Conservation (phyloP, 2,113 vertebrate species). For the Porphyrio hochstetteri region DNA sequence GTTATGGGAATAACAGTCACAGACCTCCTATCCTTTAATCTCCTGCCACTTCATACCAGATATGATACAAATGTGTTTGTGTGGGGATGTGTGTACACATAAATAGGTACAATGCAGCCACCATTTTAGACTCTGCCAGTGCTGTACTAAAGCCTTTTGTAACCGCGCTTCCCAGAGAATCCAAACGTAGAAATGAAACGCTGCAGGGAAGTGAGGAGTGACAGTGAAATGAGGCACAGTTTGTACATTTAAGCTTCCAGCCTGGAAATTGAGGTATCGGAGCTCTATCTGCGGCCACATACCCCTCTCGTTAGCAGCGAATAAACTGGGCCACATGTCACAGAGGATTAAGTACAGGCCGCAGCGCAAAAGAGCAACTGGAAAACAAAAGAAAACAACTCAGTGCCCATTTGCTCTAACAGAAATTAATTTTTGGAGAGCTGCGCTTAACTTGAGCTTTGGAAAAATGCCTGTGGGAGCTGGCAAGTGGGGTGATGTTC, state of each 20-base stretch:
- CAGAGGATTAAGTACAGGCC: constrained; percentile 4
- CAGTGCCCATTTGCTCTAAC: not conserved
- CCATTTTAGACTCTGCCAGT: not conserved
- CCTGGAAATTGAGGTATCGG: not conserved
- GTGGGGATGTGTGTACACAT: rapidly evolving
- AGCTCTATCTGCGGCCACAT: not conserved
- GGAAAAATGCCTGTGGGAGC: not conserved
- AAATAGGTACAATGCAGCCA: not conserved
- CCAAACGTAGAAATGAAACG: not conserved
- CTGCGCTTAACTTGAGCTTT: not conserved
- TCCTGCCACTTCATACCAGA: not conserved
- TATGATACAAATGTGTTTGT: not conserved
- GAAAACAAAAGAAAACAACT: constrained; percentile 4
- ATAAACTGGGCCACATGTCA: constrained; percentile 27
- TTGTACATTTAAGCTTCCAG: not conserved
- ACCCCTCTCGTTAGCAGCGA: not conserved
- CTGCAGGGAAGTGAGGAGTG: not conserved
- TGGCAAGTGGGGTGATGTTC: not conserved
- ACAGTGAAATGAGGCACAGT: not conserved
- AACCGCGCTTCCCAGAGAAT: not conserved
- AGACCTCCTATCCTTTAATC: not conserved
- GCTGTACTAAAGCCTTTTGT: not conserved
- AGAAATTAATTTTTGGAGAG: not conserved
- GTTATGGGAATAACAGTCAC: not conserved
- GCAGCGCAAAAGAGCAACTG: not conserved